phyloP scores from a whole-genome alignment of 2,888 invertebrate species.

The Papilio gigon region DNA sequence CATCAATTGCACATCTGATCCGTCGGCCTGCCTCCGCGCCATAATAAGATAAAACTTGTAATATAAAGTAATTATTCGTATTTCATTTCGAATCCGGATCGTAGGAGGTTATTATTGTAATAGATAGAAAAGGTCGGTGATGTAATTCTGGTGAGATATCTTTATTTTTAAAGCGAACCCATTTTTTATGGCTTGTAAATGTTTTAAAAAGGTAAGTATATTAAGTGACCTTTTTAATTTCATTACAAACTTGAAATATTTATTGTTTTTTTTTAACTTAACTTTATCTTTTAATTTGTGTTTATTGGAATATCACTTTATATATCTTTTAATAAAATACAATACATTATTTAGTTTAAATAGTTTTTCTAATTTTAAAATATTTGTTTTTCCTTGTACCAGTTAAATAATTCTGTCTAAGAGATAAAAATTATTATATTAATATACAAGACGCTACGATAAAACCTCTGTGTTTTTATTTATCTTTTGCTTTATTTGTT shows the following conservation, averaged over 20 bases:
- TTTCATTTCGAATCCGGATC: constrained; percentile 8
- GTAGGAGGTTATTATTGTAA: not conserved
- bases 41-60: constrained; percentile 6
- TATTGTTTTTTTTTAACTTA: not conserved
- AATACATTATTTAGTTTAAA: too few relatives aligned
- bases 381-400: too few relatives aligned
- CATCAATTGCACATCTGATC: constrained; percentile 14
- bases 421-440: too few relatives aligned
- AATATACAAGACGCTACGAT: too few relatives aligned
- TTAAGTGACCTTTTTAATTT: too few relatives aligned
- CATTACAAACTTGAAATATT: too few relatives aligned
- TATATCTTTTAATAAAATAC: too few relatives aligned
- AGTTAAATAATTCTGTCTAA: too few relatives aligned
- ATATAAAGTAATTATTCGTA: not conserved
- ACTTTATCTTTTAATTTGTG: not conserved
- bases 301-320: not conserved
- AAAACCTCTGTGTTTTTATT: too few relatives aligned
- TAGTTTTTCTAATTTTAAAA: too few relatives aligned
- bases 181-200: not conserved
- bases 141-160: not conserved
- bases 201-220: too few relatives aligned
- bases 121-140: not conserved
- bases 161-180: not conserved
- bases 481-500: too few relatives aligned
- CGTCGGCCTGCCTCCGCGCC: not conserved